A percentile compares a stretch with the other conserved stretches of the same genome.
Conservation (phyloP, 2,797 vertebrate species). For the Bradypodion ventrale region DNA sequence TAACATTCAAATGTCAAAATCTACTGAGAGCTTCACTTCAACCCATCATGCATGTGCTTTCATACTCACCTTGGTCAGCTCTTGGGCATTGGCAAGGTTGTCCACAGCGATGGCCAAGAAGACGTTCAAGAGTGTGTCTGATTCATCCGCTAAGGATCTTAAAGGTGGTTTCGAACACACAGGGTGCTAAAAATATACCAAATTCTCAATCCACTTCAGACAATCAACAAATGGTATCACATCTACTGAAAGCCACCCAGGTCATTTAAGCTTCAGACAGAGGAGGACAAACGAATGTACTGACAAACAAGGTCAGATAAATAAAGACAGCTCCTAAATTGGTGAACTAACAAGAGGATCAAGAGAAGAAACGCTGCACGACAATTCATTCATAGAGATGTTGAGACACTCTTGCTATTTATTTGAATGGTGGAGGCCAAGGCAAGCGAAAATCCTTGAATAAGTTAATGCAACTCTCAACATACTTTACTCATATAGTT, state of each 20-base stretch:
- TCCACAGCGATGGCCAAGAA: constrained; percentile 98
- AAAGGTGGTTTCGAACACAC: constrained; percentile 19
- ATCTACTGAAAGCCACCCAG: neutral
- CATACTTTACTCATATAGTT: no score
- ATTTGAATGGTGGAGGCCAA: neutral
- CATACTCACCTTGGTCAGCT: constrained; percentile 90
- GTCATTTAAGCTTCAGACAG: neutral
- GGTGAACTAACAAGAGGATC: neutral
- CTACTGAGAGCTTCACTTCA: accelerated
- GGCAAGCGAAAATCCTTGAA: neutral
- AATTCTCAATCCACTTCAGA: neutral
- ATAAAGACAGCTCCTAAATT: neutral
- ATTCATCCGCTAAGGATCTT: constrained; percentile 75
- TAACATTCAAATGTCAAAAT: neutral
- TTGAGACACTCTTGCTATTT: neutral
- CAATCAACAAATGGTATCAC: neutral
- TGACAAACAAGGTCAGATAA: neutral
- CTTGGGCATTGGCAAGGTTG: constrained; percentile 96
- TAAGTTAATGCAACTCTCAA: no score
- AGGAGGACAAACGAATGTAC: neutral
- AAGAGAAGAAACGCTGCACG: neutral
- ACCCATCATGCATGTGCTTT: accelerated
- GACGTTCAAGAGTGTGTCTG: constrained; percentile 95
- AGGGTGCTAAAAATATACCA: neutral
- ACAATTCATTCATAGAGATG: neutral